Base-by-base conservation (phyloP, 2,113 vertebrate species). In the Gasterosteus aculeatus region DNA sequence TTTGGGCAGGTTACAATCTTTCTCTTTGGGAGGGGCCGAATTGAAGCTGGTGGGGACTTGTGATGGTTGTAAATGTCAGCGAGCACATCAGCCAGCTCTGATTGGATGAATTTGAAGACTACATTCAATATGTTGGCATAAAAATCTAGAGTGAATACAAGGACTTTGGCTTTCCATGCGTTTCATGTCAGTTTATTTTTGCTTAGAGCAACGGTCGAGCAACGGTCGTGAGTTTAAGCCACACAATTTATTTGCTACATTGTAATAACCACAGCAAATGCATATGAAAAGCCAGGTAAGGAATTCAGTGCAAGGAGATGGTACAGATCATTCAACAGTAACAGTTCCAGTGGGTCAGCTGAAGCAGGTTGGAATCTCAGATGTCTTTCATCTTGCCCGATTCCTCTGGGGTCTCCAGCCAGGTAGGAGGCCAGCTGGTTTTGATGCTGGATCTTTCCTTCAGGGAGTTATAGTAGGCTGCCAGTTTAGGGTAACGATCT, bases 401-500 rank as follows among this genome's bases (percentile, higher is more conserved):
- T 51, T 19, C 10, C 1, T 83, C 77, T 39, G 72, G 75, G 2
- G 86, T 81, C 11, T 91, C 87, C 58, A 62, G 22, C 94, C 93
- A 94, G 79, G 75, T 78, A 3, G 87, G 65, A 22, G 93, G 93
- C 91, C 92, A 94, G 16, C 29, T 73, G 19, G 66, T 15, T 68
- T 91, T 84, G 72, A 94, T 81, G 78, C 93, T 95, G 74, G 91
- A 82, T 10, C 93, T 81, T 3, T 84, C 71, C 85, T 92, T 94
- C 68, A 93, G 33, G 42, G n/a, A 1, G 12, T 75, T 77, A 14
- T 93, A 84, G 80, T 95, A 95, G 19, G 77, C 78, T 18, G 77
- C 60, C 69, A 95, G 73, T 33, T 89, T 91, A 12, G 93, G 90
- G 81, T 88, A 94, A 33, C 74, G 85, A 44, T 90, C 66, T 5